Evolutionary conservation across 2,888 invertebrate genomes (phyloP), one percentile per base, ranked within the genome.

Genomic region (Cacoxenus indagator): DNA sequence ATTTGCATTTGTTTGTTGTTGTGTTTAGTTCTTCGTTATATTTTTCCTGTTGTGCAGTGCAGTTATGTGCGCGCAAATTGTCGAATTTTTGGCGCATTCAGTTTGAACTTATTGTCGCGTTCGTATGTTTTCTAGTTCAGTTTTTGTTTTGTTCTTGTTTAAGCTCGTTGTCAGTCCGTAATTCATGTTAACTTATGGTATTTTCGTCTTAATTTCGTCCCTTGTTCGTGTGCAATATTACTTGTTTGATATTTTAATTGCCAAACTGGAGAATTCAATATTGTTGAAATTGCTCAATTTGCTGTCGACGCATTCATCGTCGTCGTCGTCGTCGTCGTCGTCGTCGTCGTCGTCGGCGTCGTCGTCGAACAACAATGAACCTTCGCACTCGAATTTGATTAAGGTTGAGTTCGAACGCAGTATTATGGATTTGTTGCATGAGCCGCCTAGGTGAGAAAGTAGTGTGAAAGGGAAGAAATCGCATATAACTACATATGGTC

Each of bases 401-500:
- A 81, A 84, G 78, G 80, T 87, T 75, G 87, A 87, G 79, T 87
- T 87, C 78, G 85, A 86, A 75, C 84, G 84, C 70, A 87, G 84
- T 77, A 87, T 87, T 65, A 87, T 87, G 87, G 87, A 87, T 75
- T 75, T 87, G 67, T 74, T 87, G 75, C 84, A 86, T 70, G 82
- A 84, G 71, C 84, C 82, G 70, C 80, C n/a, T n/a, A n/a, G 85
- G 78, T 85, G 75, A 72, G 75, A 69, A 11, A 48, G 48, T 26
- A 65, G 19, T 17, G 26, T 11, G 22, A 19, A 57, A 22, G 55
- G 27, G 11, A 19, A 24, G 8, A 37, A 37, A 37, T 5, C 5
- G 9, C 14, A 22, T 55, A 48, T 11, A 29, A 65, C 1, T 66
- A 51, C 57, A 37, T 17, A 59, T 46, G 43, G 43, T 17, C 19